Conservation (phyloP, 2,113 vertebrate genomes). For the Zapus hudsonius region DNA sequence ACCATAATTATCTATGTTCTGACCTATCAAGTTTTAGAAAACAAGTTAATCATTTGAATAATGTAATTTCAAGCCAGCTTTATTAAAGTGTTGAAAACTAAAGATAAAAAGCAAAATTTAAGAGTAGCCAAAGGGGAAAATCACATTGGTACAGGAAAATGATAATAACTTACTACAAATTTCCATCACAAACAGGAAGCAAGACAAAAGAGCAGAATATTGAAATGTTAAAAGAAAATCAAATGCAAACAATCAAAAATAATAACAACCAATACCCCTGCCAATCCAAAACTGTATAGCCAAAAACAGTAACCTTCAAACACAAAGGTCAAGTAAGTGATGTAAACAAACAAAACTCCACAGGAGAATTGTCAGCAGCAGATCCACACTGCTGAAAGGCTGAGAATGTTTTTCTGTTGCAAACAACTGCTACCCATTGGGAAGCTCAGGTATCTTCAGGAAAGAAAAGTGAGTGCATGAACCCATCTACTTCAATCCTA, state of each 20-base stretch:
- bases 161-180: neutral
- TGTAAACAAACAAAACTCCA: neutral
- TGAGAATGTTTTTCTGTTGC: neutral
- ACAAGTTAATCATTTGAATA: neutral
- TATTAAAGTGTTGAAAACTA: neutral
- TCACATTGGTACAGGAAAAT: neutral
- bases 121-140: neutral
- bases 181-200: neutral
- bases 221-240: neutral
- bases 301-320: constrained; percentile 6
- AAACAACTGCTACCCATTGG: neutral
- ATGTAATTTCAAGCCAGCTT: neutral
- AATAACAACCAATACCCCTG: neutral
- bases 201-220: neutral
- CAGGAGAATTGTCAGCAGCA: neutral
- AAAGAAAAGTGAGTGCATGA: neutral
- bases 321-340: neutral
- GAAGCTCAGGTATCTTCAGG: neutral
- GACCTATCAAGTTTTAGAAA: neutral
- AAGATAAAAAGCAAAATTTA: neutral
- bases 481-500: too few species aligned
- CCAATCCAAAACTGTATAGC: neutral
- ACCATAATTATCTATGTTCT: neutral
- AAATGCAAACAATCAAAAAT: neutral
- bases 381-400: neutral